These are phyloP conservation scores for Lophotriccus pileatus DNA, from an alignment of 2,797 vertebrate species.

Conservation along the genomic window DNA sequence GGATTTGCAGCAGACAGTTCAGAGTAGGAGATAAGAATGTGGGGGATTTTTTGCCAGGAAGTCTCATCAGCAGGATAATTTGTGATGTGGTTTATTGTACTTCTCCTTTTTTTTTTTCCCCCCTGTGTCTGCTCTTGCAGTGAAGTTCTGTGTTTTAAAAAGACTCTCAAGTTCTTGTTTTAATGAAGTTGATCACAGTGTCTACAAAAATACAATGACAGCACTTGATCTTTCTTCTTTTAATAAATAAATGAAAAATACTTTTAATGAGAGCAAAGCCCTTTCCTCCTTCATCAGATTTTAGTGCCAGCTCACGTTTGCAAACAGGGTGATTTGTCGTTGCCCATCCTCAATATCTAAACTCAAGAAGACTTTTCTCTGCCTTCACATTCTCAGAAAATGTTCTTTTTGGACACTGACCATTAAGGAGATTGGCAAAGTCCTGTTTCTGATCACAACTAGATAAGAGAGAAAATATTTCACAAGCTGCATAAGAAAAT, in stretches of 20 bases:
- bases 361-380: neutral
- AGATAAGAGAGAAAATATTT: neutral
- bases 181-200: neutral
- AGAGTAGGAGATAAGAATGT: neutral
- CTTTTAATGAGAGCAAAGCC: neutral
- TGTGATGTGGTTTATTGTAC: conserved; percentile 5
- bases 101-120: neutral
- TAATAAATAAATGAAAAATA: neutral
- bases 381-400: neutral
- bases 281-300: neutral
- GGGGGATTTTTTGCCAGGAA: neutral
- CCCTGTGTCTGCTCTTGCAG: neutral
- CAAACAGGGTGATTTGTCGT: neutral
- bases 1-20: neutral
- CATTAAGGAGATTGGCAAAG: neutral
- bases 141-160: neutral
- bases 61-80: neutral
- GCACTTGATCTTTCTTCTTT: neutral
- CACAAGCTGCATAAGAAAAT: neutral
- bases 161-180: neutral
- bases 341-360: neutral
- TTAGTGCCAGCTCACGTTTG: neutral
- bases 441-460: neutral
- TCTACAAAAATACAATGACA: neutral
- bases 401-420: neutral